Base-by-base conservation (phyloP, 1,140 invertebrate species). In the Homarus americanus region DNA sequence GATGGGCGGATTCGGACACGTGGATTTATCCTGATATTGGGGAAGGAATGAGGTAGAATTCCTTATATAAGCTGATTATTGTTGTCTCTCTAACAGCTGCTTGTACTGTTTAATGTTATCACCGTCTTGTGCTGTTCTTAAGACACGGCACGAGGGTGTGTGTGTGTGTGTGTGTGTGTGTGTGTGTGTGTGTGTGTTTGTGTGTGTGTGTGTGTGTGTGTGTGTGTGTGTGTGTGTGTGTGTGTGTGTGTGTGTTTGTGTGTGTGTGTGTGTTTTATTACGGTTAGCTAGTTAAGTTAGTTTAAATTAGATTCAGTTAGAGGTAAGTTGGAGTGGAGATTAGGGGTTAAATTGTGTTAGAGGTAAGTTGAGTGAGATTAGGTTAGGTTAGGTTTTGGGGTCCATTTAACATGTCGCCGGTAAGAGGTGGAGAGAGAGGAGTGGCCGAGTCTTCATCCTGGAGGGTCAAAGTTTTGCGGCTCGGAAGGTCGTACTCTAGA, bases 261-360 rank as follows among this genome's bases (percentile, higher is more conserved):
- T 63, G 53, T 63, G 53, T 63, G 53, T 63, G 53, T 63, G 53
- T 63, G 53, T 63, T n/a, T n/a, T n/a, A n/a, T n/a, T n/a, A n/a
- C n/a, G n/a, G 63, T 66, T 24, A 28, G 63, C 32, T n/a, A 28
- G n/a, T 66, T 2, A 66, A 49, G 5, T 7, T 49, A 5, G 12
- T 15, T 49, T 5, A 15, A 49, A 49, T 15, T 7, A 7, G 44
- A 15, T 49, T 5, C 44, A 49, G 44, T 49, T n/a, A n/a, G n/a
- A n/a, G n/a, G n/a, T n/a, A n/a, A n/a, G n/a, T n/a, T n/a, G n/a
- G n/a, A n/a, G n/a, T n/a, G n/a, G n/a, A n/a, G n/a, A n/a, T n/a
- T n/a, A n/a, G n/a, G n/a, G n/a, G n/a, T n/a, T n/a, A n/a, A n/a
- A n/a, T n/a, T n/a, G n/a, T n/a, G n/a, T n/a, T n/a, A n/a, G n/a